These are phyloP conservation scores for Metopia argyrocephala DNA, from an alignment of 2,888 invertebrate genomes.

Conservation along the genomic window DNA sequence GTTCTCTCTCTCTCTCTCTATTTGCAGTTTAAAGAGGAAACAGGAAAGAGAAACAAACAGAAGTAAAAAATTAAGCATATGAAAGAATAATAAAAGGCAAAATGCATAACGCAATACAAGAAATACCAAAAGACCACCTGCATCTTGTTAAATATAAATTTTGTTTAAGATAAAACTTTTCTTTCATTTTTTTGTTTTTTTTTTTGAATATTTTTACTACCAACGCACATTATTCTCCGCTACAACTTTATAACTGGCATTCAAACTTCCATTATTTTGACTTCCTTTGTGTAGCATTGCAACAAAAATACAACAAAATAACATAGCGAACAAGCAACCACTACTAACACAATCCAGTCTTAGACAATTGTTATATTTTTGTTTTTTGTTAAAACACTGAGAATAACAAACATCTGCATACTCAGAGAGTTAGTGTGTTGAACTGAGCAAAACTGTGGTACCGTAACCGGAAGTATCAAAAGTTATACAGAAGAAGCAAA, in stretches of 20 bases:
- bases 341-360: not conserved
- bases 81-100: conserved; percentile 15
- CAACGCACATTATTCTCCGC: not conserved
- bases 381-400: conserved; percentile 37
- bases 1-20: not conserved
- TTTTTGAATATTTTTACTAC: too few species aligned
- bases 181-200: conserved; percentile 4
- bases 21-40: conserved; percentile 21
- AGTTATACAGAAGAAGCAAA: not conserved
- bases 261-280: not conserved
- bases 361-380: conserved; percentile 42
- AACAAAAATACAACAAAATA: not conserved
- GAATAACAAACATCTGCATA: not conserved
- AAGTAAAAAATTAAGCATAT: conserved; percentile 18
- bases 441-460: not conserved
- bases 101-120: conserved; percentile 41
- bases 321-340: not conserved
- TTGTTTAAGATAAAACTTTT: conserved; percentile 59
- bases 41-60: not conserved
- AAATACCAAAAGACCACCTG: conserved; percentile 39
- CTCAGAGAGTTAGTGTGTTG: not conserved
- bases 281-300: not conserved
- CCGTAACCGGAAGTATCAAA: conserved; percentile 19
- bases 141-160: conserved; percentile 57
- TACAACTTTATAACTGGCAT: not conserved